Conservation (phyloP, 2,113 vertebrate genomes). For the Rattus rattus region DNA sequence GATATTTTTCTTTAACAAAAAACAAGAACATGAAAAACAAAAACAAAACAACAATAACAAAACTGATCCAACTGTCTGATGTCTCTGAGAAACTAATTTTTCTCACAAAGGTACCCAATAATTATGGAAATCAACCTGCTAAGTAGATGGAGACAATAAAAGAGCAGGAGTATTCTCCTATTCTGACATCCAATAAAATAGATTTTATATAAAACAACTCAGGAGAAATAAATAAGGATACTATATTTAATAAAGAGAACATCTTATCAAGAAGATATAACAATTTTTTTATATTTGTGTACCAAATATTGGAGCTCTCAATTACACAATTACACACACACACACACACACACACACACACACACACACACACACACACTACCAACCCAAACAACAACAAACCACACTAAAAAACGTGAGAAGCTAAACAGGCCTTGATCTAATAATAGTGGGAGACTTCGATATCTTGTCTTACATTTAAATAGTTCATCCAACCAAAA, state of each 20-base stretch:
- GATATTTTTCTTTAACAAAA: slow-evolving; percentile 18
- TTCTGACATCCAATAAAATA: background rate
- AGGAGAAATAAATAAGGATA: background rate
- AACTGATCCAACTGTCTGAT: background rate
- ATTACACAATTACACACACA: background rate
- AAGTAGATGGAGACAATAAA: background rate
- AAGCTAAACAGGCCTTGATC: background rate
- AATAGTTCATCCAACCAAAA: background rate
- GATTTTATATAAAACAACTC: background rate
- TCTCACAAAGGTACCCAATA: background rate
- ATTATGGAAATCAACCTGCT: background rate
- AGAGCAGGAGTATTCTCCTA: background rate
- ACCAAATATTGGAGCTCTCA: background rate
- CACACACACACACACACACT: background rate
- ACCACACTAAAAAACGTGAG: background rate
- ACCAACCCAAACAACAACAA: background rate
- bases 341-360: background rate
- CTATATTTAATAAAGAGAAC: background rate
- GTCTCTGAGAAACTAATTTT: background rate
- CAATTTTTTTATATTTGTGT: background rate
- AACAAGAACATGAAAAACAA: background rate
- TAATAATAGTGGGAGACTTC: background rate
- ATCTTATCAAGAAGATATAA: background rate
- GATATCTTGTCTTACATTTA: background rate
- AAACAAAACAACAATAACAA: no score